Conservation (phyloP, 2,888 invertebrate genomes). For the Sylvicola fuscatus region DNA sequence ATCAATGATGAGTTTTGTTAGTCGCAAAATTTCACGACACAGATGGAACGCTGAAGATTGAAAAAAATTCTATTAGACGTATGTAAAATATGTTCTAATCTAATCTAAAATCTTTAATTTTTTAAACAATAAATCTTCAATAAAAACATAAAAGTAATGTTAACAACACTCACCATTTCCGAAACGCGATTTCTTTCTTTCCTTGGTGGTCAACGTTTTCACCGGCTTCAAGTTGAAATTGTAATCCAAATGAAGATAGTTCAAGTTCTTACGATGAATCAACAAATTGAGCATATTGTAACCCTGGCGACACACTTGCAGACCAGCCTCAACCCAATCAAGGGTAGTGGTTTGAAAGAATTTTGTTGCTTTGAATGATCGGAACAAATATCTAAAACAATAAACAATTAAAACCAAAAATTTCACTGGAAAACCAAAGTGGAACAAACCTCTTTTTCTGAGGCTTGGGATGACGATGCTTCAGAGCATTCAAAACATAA, state of each 20-base stretch:
- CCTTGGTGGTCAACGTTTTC: constrained; percentile 97
- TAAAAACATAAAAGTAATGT: constrained; percentile 6
- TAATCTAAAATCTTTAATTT: background rate
- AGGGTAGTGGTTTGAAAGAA: constrained; percentile 99
- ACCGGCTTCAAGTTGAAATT: constrained; percentile 99
- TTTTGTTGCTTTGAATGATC: constrained; percentile 98
- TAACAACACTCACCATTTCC: constrained; percentile 67
- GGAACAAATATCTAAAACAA: constrained; percentile 60
- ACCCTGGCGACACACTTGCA: constrained; percentile 96
- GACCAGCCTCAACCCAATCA: constrained; percentile 98
- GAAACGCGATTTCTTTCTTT: constrained; percentile 94
- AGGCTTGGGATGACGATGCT: constrained; percentile 93
- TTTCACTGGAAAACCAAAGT: too few relatives aligned
- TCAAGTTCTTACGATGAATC: constrained; percentile 97
- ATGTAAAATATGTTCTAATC: background rate
- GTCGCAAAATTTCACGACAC: constrained; percentile 93
- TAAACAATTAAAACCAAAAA: too few relatives aligned
- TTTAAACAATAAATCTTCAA: background rate
- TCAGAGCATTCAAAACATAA: constrained; percentile 92
- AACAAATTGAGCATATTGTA: constrained; percentile 99
- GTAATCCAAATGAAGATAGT: constrained; percentile 98
- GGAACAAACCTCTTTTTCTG: constrained; percentile 71
- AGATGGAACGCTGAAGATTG: constrained; percentile 75
- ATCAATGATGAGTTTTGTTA: constrained; percentile 96
- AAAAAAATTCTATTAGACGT: constrained; percentile 1